Evolutionary conservation across 2,888 invertebrate genomes (phyloP), one percentile per base, ranked within the genome.

Genomic region (Orchesella flavescens): DNA sequence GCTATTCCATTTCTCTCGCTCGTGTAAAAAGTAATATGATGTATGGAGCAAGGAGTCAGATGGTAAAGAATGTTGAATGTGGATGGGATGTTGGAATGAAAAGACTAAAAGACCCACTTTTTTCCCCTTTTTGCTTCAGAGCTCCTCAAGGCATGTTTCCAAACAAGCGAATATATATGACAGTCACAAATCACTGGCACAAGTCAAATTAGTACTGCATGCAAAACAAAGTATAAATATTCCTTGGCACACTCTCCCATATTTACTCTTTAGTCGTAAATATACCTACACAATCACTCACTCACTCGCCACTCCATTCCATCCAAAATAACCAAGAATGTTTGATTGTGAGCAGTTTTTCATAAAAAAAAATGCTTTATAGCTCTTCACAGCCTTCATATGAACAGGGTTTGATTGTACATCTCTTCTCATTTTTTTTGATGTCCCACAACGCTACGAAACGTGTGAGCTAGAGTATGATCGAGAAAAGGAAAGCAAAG

Each of bases 181-280:
- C 76, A 76, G 53, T 76, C 76, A 76, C 76, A 76, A 76, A 76
- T 76, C 76, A 76, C 76, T 66, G 76, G 65, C 76, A 44, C 55
- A 72, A 61, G 34, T 57, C 65, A 76, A 76, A 76, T 76, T 76
- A 34, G 34, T 34, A 76, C 76, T 57, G 57, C 72, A 72, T 57
- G 57, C 72, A 72, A 72, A 34, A 43, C 59, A 55, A 57, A 53
- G 55, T 55, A 71, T 55, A 72, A 57, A 72, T 43, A 34, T 73
- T 73, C 61, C 61, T 73, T 73, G 73, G 73, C 73, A 73, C 61
- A 73, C 61, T 57, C 73, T 61, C 34, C 34, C 61, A 61, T 46
- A 73, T 73, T 34, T 55, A 49, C 24, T 57, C n/a, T 53, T 53
- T 55, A n/a, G 13, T 19, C 17, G 3, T 57, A n/a, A 17, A 57